Conservation (phyloP, 2,113 vertebrate species). For the Sturnus vulgaris region DNA sequence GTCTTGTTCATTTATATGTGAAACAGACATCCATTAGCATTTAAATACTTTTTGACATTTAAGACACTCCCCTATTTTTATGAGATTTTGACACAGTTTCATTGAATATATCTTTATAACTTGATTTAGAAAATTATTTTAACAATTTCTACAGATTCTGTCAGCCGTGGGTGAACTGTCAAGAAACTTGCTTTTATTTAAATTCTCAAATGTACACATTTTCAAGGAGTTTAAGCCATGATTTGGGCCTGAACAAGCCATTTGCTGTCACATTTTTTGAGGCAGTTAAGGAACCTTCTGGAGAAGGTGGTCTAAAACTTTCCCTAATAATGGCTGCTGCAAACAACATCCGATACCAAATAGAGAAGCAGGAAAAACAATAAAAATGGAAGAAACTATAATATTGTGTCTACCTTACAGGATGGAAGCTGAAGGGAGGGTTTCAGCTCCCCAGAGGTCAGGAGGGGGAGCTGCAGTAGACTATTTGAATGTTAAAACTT, state of each 20-base stretch:
- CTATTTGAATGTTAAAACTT: background rate
- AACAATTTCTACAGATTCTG: slow-evolving; percentile 10
- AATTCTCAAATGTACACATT: background rate
- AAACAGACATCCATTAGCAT: slow-evolving; percentile 55
- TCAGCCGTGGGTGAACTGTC: background rate
- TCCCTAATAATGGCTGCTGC: background rate
- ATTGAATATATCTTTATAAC: slow-evolving; percentile 28
- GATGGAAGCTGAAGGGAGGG: background rate
- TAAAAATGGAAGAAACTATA: background rate
- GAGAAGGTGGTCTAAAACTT: background rate
- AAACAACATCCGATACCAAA: background rate
- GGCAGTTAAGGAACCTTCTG: background rate
- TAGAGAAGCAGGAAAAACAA: background rate
- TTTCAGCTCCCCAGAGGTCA: background rate
- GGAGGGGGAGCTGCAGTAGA: background rate
- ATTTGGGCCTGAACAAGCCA: background rate
- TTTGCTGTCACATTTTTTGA: background rate
- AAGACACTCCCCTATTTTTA: slow-evolving; percentile 40
- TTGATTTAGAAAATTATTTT: slow-evolving; percentile 11
- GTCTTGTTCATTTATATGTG: slow-evolving; percentile 28
- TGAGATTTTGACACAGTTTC: slow-evolving; percentile 28
- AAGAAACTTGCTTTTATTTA: slow-evolving; percentile 15
- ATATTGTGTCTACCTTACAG: background rate
- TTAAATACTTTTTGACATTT: slow-evolving; percentile 56
- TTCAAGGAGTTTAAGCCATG: background rate